A percentile compares a stretch with the other conserved stretches of the same genome.
Conservation (phyloP, 2,888 invertebrate genomes). For the Folsomia manolachei region DNA sequence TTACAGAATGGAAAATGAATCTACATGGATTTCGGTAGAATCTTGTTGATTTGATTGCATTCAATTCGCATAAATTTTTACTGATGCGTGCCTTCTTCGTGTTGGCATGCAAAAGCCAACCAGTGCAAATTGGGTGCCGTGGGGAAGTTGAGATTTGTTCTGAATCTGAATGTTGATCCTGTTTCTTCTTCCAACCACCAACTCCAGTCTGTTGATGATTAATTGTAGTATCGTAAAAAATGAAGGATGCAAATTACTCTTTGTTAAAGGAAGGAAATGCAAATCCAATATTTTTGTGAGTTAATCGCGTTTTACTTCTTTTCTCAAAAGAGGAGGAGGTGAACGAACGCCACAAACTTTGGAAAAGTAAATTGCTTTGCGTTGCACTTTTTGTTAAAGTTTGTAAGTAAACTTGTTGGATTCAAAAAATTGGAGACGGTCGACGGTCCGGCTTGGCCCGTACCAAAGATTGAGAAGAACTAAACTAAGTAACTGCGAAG, state of each 20-base stretch:
- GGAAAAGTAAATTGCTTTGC: neutral
- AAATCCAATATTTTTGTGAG: neutral
- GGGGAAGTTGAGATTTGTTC: neutral
- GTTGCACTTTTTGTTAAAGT: neutral
- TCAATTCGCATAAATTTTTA: neutral
- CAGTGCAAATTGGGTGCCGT: neutral
- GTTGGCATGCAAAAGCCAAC: neutral
- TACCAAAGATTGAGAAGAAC: neutral
- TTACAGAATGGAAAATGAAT: neutral
- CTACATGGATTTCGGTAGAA: neutral
- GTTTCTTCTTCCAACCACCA: neutral
- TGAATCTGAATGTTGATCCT: too few species aligned
- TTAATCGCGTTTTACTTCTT: neutral
- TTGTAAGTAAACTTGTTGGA: too few species aligned
- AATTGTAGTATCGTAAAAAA: neutral
- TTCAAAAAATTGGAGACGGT: neutral
- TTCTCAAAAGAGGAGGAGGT: neutral
- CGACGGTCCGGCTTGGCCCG: neutral
- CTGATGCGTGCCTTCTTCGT: too few species aligned
- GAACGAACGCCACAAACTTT: neutral
- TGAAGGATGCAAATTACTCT: neutral
- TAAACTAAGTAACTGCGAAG: neutral
- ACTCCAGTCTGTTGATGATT: neutral
- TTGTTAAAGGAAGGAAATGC: neutral
- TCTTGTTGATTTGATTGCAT: too few species aligned